phyloP scores from a whole-genome alignment of 2,113 vertebrate species.

The Chaetodon trifascialis region DNA sequence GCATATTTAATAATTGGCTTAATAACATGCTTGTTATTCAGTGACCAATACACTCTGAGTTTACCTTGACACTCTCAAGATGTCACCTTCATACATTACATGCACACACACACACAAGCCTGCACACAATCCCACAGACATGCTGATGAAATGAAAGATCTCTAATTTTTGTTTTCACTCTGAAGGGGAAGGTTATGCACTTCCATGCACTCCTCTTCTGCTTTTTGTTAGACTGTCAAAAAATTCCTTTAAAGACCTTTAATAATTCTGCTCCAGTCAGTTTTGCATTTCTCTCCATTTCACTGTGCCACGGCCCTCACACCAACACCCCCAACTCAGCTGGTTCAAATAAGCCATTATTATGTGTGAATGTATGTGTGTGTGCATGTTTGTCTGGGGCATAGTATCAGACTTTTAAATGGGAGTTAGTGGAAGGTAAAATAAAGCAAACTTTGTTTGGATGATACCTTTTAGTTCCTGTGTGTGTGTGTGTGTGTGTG shows the following conservation, averaged over 20 bases:
- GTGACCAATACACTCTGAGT: constrained; percentile 47
- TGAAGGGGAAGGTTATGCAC: constrained; percentile 32
- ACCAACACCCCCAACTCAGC: constrained; percentile 20
- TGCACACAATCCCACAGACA: constrained; percentile 22
- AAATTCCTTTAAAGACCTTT: constrained; percentile 48
- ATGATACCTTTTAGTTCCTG: constrained; percentile 26
- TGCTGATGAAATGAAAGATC: constrained; percentile 36
- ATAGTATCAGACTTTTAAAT: constrained; percentile 37
- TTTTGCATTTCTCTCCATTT: constrained; percentile 49
- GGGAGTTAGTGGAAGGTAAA: constrained; percentile 17
- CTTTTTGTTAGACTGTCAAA: constrained; percentile 55
- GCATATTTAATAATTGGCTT: constrained; percentile 52
- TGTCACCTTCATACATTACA: constrained; percentile 28
- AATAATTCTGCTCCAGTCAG: constrained; percentile 25
- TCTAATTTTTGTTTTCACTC: constrained; percentile 48
- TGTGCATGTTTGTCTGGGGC: constrained; percentile 36
- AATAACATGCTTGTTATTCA: constrained; percentile 60
- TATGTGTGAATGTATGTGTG: constrained; percentile 40
- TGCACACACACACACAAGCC: constrained; percentile 30
- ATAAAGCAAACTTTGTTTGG: constrained; percentile 30
- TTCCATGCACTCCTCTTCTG: constrained; percentile 10
- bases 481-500: neutral
- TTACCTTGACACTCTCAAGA: constrained; percentile 59
- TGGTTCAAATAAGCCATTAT: constrained; percentile 57
- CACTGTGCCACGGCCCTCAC: constrained; percentile 35